Evolutionary conservation across 2,797 vertebrate species (phyloP), one percentile per base, ranked within the genome.

Genomic region (Hapalemur alaotrensis): DNA sequence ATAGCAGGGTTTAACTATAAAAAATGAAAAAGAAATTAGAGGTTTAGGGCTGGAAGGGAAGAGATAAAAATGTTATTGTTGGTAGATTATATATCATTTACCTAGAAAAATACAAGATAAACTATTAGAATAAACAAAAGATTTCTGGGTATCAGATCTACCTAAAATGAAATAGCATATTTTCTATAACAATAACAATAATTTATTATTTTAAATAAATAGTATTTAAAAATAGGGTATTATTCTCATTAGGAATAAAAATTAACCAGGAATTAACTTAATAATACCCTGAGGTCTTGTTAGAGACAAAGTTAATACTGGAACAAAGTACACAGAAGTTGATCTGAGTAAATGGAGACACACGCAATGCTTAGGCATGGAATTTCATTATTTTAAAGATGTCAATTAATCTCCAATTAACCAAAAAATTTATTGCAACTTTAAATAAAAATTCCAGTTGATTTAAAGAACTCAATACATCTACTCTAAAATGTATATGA

Each of bases 211-310:
- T 57, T 57, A 25, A 57, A 57, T 57, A 57, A 57, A 57, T 25
- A 25, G n/a, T 86, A 76, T 72, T 90, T 92, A 63, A 70, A 61
- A 67, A 83, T 54, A 86, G 23, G 23, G 1, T 46, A 70, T 61
- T 73, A 59, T 93, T 87, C 12, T 83, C 9, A 83, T n/a, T 91
- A 72, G 18, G n/a, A 89, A 57, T 87, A 86, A 72, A 75, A 91
- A 78, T 20, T 35, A 91, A 50, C 11, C 32, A 76, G 61, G 17
- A 91, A 86, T 61, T 80, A 87, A 82, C 46, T 84, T 43, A 52
- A 65, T 15, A 70, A 82, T 50, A 12, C 7, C 7, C 69, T 88
- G 35, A 82, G 61, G n/a, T 12, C 83, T 54, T 82, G 57, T 54
- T 20, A 10, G 32, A 91, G 52, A 61, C 50, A 76, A 92, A 57